These are phyloP conservation scores for Esox masquinongy DNA, from an alignment of 2,797 vertebrate species.

Conservation along the genomic window DNA sequence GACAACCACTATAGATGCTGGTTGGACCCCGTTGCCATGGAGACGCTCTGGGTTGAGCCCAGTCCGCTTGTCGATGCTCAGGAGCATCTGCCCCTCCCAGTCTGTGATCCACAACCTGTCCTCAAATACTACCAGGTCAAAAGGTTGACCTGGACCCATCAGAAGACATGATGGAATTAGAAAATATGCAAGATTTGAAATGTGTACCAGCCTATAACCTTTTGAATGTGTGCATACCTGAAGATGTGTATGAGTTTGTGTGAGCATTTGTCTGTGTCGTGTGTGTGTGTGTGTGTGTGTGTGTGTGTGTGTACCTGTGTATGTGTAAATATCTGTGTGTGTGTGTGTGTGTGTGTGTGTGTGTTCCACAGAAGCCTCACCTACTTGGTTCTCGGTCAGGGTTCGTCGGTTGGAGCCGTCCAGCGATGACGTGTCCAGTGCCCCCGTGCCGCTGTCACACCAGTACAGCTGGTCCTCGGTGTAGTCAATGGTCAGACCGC, in stretches of 20 bases:
- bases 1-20: slow-evolving; percentile 85
- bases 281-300: too few species aligned
- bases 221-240: too few species aligned
- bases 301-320: too few species aligned
- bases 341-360: neutral
- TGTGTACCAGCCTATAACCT: neutral
- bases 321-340: neutral
- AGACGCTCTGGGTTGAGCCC: slow-evolving; percentile 78
- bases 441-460: slow-evolving; percentile 81
- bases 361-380: slow-evolving; percentile 82
- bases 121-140: slow-evolving; percentile 86
- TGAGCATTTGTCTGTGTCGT: neutral
- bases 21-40: slow-evolving; percentile 81
- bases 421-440: slow-evolving; percentile 82
- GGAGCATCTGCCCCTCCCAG: slow-evolving; percentile 76
- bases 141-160: slow-evolving; percentile 79
- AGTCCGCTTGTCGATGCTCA: slow-evolving; percentile 83
- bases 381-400: slow-evolving; percentile 90
- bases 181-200: neutral
- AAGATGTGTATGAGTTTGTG: neutral
- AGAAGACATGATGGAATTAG: neutral
- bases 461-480: slow-evolving; percentile 84
- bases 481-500: slow-evolving; percentile 87
- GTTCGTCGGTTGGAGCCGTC: slow-evolving; percentile 85
- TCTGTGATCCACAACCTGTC: slow-evolving; percentile 90